Evolutionary conservation across 2,888 invertebrate genomes (phyloP), one percentile per base, ranked within the genome.

Genomic region (Cremastobaeus sp.): DNA sequence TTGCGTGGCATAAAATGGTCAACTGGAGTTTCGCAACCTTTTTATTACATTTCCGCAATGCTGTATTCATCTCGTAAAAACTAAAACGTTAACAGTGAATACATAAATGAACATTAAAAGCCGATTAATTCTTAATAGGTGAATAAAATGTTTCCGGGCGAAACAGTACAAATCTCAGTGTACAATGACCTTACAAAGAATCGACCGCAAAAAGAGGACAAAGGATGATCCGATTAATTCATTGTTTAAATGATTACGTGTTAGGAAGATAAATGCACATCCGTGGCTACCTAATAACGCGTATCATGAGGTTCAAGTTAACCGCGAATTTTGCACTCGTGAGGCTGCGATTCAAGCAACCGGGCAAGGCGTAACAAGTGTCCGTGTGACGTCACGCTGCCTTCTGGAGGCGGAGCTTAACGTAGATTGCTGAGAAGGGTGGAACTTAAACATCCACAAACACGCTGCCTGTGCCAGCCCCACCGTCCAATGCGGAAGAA

Each of bases 381-480:
- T 86, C 84, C 79, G 83, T 74, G 80, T 84, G 86, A 86, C 86
- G 85, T 86, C 84, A 85, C 76, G 64, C 78, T 76, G 79, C 80
- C 82, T 84, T 80, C 84, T 79, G 81, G 85, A 86, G 87, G 87
- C 86, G 87, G 86, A 83, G 86, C 85, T 75, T 83, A 64, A 52
- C 62, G 77, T 74, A 77, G 77, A 76, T 62, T 70, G 75, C 74
- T 76, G 78, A 75, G 82, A 80, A 81, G 80, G 85, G 82, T 82
- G 83, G 82, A 79, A 79, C 81, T 81, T 80, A 77, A 60, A 54
- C 69, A 64, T 57, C 41, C 62, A 48, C 71, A 64, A 68, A 69
- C 59, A 59, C 69, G 55, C 62, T 93, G 79, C 91, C 94, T 54
- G 52, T 60, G 21, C 20, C 78, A 94, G 94, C 86, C 94, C 95